Base-by-base conservation (phyloP, 2,888 invertebrate genomes). In the Patella pellucida region DNA sequence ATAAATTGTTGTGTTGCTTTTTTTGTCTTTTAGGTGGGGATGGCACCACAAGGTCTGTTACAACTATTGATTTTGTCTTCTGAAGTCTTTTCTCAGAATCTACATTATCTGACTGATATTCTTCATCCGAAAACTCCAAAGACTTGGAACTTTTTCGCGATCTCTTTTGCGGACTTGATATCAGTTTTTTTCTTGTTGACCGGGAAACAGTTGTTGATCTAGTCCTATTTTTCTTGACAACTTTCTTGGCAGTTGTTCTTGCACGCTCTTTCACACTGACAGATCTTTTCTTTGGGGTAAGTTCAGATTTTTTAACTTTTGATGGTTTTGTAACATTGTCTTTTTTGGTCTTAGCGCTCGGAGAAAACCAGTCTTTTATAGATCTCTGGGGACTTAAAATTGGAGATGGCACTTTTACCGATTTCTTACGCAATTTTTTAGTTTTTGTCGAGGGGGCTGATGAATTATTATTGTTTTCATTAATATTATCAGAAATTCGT, bases 341-440 rank as follows among this genome's bases (percentile, higher is more conserved):
- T 41, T 41, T 41, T 41, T 41, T 41, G 7, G 41, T 7, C 9
- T 41, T 41, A 41, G 62, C 2, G 11, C 19, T 23, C 3, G 62
- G 62, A n/a, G 72, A 71, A 50, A 81, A 72, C 78, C 79, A 81
- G 69, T 81, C 81, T 69, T 52, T 81, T 16, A 81, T 81, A 1
- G 81, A 76, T 56, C 76, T 68, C 67, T 81, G 81, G 1, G 77
- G 79, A 69, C 50, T 52, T n/a, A 19, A 19, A 12, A 70, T 51
- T 9, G 52, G n/a, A 16, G 31, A 27, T 23, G 19, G 9, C 23
- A 23, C 23, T 11, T 19, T 23, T 23, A 23, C 23, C 5, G 11
- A 23, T 23, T 62, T 62, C 62, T 19, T 62, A 19, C 19, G 23
- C 2, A 62, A 19, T 23, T 23, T 62, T 62, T 23, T 62, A 62